Evolutionary conservation across 2,113 vertebrate species (phyloP).

Genomic region (Pardalotus punctatus): DNA sequence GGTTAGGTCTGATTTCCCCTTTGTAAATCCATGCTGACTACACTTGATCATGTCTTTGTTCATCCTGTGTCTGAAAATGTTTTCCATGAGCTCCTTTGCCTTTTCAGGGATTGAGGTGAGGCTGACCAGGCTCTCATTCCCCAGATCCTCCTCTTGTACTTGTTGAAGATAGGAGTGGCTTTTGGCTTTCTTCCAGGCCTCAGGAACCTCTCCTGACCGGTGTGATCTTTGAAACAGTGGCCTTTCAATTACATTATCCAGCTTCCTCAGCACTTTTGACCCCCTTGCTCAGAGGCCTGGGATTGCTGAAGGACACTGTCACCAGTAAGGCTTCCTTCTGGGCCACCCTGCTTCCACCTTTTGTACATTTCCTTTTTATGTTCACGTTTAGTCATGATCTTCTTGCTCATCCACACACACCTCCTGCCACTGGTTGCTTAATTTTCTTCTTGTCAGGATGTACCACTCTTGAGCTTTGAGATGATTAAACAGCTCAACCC

Average conservation of each 20-base stretch:
- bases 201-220: neutral
- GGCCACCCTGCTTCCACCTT: neutral
- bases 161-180: neutral
- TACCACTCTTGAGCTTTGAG: neutral
- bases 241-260: neutral
- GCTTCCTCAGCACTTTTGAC: neutral
- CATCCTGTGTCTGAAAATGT: neutral
- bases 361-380: neutral
- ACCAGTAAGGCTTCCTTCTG: neutral
- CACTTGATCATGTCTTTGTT: neutral
- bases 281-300: neutral
- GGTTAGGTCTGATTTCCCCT: neutral
- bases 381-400: neutral
- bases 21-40: neutral
- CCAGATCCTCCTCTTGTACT: neutral
- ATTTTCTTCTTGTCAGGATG: neutral
- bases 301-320: neutral
- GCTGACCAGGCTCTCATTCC: neutral
- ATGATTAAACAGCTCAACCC: neutral
- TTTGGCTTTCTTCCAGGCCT: neutral
- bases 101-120: neutral
- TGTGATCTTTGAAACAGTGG: neutral
- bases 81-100: neutral
- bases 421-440: neutral
- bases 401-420: neutral